Percentiles rank a stretch among this genome's conserved stretches.
Evolutionary conservation across 2,113 vertebrate species (phyloP).

Genomic region (Bettongia penicillata): DNA sequence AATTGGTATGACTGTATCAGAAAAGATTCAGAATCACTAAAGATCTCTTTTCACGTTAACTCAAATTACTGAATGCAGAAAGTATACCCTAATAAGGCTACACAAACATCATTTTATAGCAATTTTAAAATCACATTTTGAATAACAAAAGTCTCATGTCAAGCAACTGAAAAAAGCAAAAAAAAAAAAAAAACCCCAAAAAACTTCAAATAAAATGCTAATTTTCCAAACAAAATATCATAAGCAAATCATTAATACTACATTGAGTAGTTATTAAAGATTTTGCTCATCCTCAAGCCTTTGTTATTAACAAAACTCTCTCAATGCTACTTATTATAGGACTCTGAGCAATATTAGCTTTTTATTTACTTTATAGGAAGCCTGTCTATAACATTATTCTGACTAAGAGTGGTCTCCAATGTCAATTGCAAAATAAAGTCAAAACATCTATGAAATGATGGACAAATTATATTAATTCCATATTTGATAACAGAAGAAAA

Average conservation of each 20-base stretch:
- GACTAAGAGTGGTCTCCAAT: not conserved
- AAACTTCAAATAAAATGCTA: not conserved
- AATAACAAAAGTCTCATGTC: not conserved
- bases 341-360: not conserved
- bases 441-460: not conserved
- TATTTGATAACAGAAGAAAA: not conserved
- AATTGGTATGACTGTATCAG: not conserved
- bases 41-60: not conserved
- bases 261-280: not conserved
- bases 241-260: not conserved
- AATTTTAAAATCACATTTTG: not conserved
- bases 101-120: not conserved
- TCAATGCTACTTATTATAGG: not conserved
- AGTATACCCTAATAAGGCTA: not conserved
- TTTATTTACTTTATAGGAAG: not conserved
- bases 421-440: not conserved
- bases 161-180: not conserved
- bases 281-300: not conserved
- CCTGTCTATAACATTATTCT: not conserved
- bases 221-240: not conserved
- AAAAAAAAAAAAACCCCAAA: not conserved
- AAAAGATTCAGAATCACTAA: not conserved
- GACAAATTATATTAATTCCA: not conserved
- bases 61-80: not conserved
- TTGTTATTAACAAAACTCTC: not conserved